A percentile compares a stretch with the other conserved stretches of the same genome.
These are phyloP conservation scores for Aurelia sp. DNA, from an alignment of 30 jellyfish, hydroid and myxozoan genomes.

Conservation along the genomic window DNA sequence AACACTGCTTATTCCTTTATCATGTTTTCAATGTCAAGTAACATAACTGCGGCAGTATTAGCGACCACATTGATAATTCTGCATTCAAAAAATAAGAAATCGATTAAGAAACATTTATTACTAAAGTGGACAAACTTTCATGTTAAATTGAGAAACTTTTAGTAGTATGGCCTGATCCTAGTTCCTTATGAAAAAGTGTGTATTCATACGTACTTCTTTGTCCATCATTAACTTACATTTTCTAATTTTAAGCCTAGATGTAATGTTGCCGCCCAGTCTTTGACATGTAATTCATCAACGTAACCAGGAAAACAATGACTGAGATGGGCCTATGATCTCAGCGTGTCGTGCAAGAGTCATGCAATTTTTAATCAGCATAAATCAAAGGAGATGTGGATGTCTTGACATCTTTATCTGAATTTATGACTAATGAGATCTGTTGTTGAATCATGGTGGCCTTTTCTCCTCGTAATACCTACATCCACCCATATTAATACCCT, in stretches of 20 bases:
- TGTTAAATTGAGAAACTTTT: too few relatives aligned
- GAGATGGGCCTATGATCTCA: constrained; percentile 12
- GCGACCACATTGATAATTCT: too few relatives aligned
- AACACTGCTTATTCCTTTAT: too few relatives aligned
- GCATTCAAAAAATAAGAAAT: too few relatives aligned
- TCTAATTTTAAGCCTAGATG: background rate
- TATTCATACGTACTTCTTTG: background rate
- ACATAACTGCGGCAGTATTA: too few relatives aligned
- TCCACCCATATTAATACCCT: too few relatives aligned
- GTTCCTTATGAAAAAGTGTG: too few relatives aligned
- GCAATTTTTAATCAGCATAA: constrained; percentile 25
- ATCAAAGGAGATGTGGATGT: background rate
- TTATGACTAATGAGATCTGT: constrained; percentile 5
- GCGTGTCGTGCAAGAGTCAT: constrained; percentile 2
- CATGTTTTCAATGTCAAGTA: too few relatives aligned
- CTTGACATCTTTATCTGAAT: constrained; percentile 13
- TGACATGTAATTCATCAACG: constrained; percentile 7
- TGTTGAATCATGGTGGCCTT: constrained; percentile 35
- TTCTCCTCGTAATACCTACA: background rate
- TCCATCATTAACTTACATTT: background rate
- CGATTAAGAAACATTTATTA: too few relatives aligned
- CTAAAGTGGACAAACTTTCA: too few relatives aligned
- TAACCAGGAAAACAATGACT: constrained; percentile 36
- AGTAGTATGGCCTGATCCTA: too few relatives aligned
- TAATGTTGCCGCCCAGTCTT: constrained; percentile 25